A percentile compares a stretch with the other conserved stretches of the same genome.
Conservation (phyloP, 1,140 invertebrate species). For the Bemisia tabaci region DNA sequence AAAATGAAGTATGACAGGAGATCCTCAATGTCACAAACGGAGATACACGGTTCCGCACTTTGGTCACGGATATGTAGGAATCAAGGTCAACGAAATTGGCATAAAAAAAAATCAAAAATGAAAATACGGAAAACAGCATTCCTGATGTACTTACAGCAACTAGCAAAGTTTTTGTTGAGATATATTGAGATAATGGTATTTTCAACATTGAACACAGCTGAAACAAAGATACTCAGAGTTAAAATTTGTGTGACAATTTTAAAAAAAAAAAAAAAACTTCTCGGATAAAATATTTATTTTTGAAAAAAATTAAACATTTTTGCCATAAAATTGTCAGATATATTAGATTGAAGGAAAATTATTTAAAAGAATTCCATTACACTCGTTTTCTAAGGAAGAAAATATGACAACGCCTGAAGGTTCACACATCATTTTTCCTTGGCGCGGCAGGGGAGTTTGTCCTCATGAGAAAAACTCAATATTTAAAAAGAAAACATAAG, state of each 20-base stretch:
- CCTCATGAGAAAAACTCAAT: too few relatives aligned
- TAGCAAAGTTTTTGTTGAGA: conserved; percentile 8
- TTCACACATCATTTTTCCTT: too few relatives aligned
- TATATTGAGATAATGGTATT: conserved; percentile 4
- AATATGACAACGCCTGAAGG: too few relatives aligned
- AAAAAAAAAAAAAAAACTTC: neutral
- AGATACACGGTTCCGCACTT: neutral
- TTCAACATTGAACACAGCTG: conserved; percentile 3
- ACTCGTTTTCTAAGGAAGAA: neutral
- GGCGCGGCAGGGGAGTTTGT: too few relatives aligned
- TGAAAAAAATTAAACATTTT: too few relatives aligned
- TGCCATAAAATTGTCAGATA: neutral
- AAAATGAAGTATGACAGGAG: neutral
- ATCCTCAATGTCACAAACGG: neutral
- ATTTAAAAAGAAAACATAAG: too few relatives aligned
- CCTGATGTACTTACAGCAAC: conserved; percentile 7
- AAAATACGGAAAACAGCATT: neutral
- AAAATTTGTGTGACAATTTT: too few relatives aligned
- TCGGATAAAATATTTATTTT: too few relatives aligned
- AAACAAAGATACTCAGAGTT: conserved; percentile 5
- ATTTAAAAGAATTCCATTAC: neutral
- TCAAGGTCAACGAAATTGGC: conserved; percentile 2
- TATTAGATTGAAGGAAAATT: neutral
- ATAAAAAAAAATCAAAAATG: too few relatives aligned
- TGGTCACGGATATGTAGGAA: neutral